Base-by-base conservation (phyloP, 35 echinoderm and acorn worm species). In the Holothuria glaberrima region DNA sequence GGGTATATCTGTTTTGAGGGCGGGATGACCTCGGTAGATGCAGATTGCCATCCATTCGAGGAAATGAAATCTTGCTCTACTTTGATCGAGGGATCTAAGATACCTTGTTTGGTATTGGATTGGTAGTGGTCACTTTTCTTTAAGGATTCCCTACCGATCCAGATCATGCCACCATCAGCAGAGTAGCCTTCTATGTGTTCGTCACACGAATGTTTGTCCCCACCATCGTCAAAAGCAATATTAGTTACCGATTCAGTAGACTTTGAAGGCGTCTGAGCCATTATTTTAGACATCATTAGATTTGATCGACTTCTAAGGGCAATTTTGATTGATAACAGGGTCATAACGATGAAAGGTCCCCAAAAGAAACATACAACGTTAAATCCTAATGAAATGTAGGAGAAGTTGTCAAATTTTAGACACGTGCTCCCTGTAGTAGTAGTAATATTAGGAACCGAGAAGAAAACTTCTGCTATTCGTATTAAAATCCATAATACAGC, bases 101-200 rank as follows among this genome's bases (percentile, higher is more conserved):
- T n/a, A 4, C 71, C 74, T 52, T 78, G 74, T 26, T 41, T 38
- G 27, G 50, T 33, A 38, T 78, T 78, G 21, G 74, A 78, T 48
- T 25, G 74, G 26, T 78, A 78, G 50, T 78, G 44, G 16, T 78
- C 35, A 16, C 12, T 78, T 22, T 48, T 25, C 5, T 78, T 41
- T 6, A 41, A 20, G 41, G 50, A 17, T 54, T 78, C 74, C 2
- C 20, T 78, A 5, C 74, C 74, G 21, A 78, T 22, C 74, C 74
- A 78, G 20, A 78, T n/a, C n/a, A n/a, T 78, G 0, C 74, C 74
- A 48, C 38, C 26, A 24, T 78, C 74, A 26, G 36, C 44, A 21
- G 24, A 73, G 14, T 29, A 22, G 9, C 21, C 33, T 17, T 48
- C n/a, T n/a, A n/a, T n/a, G n/a, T n/a, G n/a, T n/a, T n/a, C 13